A percentile compares a stretch with the other conserved stretches of the same genome.
Conservation (phyloP, 2,113 vertebrate species). For the Neogale vison region DNA sequence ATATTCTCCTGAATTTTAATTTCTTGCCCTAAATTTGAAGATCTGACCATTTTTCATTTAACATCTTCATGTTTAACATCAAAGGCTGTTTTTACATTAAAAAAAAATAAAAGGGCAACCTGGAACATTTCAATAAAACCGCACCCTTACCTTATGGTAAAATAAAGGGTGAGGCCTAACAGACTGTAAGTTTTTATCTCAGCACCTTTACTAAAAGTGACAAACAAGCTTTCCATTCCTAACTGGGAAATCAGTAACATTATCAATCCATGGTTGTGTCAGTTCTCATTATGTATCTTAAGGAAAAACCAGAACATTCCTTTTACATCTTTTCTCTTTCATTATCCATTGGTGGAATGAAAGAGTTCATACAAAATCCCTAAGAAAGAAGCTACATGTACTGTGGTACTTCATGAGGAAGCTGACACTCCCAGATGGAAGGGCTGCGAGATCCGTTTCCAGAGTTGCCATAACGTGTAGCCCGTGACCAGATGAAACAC, state of each 20-base stretch:
- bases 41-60: background rate
- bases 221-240: background rate
- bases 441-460: background rate
- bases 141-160: background rate
- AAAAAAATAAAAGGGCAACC: background rate
- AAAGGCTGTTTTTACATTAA: background rate
- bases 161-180: background rate
- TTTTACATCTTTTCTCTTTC: background rate
- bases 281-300: background rate
- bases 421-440: too few species aligned
- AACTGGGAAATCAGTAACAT: background rate
- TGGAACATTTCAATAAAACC: background rate
- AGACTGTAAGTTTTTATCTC: background rate
- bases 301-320: background rate
- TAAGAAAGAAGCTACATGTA: background rate
- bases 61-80: background rate
- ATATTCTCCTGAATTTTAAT: background rate
- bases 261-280: background rate
- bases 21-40: background rate
- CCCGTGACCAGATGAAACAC: accelerated
- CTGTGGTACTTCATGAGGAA: background rate
- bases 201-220: background rate
- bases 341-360: background rate
- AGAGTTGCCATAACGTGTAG: background rate
- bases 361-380: background rate